Percentiles rank a stretch among this genome's conserved stretches.
phyloP scores from a whole-genome alignment of 1,140 invertebrate genomes.

The Limonius californicus region DNA sequence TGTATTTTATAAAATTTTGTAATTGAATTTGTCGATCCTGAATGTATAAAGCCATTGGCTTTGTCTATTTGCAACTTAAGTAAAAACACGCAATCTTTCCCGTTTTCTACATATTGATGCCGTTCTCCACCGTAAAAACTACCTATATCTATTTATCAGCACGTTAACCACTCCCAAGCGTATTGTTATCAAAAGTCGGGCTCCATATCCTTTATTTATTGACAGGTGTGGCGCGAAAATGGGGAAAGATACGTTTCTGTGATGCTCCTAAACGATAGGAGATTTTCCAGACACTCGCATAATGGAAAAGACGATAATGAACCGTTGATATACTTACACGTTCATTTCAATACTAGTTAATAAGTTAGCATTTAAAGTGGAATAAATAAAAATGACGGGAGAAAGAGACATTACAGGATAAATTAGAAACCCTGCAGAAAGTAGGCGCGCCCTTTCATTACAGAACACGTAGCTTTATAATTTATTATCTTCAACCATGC shows the following conservation, averaged over 20 bases:
- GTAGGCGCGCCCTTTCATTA: conserved; percentile 20
- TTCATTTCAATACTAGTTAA: too few species aligned
- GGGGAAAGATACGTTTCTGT: neutral
- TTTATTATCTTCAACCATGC: conserved; percentile 18
- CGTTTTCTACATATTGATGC: neutral
- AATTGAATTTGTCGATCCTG: too few species aligned
- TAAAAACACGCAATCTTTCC: neutral
- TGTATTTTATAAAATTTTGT: too few species aligned
- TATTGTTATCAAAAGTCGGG: conserved; percentile 6
- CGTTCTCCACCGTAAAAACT: neutral
- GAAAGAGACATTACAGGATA: conserved; percentile 24
- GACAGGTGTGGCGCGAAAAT: conserved; percentile 8
- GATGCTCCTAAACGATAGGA: neutral
- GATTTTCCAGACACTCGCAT: neutral
- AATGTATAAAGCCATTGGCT: too few species aligned
- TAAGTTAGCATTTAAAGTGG: too few species aligned
- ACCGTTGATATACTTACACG: too few species aligned
- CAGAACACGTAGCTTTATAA: conserved; percentile 16
- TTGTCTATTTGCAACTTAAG: too few species aligned
- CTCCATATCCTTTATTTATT: conserved; percentile 12
- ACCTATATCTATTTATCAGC: conserved; percentile 6
- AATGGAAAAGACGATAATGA: too few species aligned
- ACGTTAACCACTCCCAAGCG: conserved; percentile 6
- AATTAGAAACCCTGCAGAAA: conserved; percentile 22
- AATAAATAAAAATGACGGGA: neutral